Base-by-base conservation (phyloP, 2,888 invertebrate genomes). In the Habrosyne pyritoides region DNA sequence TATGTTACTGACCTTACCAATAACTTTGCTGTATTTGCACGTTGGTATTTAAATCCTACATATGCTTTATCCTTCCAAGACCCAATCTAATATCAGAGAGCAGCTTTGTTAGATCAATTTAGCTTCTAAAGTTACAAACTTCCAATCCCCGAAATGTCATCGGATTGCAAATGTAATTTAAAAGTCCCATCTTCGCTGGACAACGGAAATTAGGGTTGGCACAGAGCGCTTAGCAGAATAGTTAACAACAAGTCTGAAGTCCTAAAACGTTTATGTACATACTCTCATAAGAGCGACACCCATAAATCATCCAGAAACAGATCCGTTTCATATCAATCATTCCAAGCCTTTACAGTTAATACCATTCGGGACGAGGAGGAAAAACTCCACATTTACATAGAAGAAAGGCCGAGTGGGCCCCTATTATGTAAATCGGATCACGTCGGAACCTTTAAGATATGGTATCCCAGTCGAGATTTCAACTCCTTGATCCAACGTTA, bases 351-450 rank as follows among this genome's bases (percentile, higher is more conserved):
- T 77, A 78, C 81, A 77, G 74, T 83, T 83, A 83, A 83, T 82
- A 83, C 77, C 66, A 71, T 71, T 69, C 58, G 70, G 67, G 60
- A 71, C 10, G 57, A 60, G 67, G 68, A 72, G 58, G 77, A 83
- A 84, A 83, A 79, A 79, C 73, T 79, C 71, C 56, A 64, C 64
- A 82, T 82, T 81, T 84, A 77, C 81, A 82, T 79, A 78, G 79
- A 69, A 78, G 78, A 75, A 79, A 73, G 71, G 65, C 69, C 67
- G 67, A 59, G 66, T 66, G 73, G 69, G 65, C 42, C 68, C 74
- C 73, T 84, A 82, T 87, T 88, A 89, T 87, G 87, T 80, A 86
- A 88, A 89, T 86, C 75, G 69, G 76, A 86, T 87, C 88, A 86
- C 87, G 88, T 84, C 73, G 75, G 61, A 71, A 71, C 77, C 81